phyloP scores from a whole-genome alignment of 2,888 invertebrate genomes.

The Phalangium opilio region DNA sequence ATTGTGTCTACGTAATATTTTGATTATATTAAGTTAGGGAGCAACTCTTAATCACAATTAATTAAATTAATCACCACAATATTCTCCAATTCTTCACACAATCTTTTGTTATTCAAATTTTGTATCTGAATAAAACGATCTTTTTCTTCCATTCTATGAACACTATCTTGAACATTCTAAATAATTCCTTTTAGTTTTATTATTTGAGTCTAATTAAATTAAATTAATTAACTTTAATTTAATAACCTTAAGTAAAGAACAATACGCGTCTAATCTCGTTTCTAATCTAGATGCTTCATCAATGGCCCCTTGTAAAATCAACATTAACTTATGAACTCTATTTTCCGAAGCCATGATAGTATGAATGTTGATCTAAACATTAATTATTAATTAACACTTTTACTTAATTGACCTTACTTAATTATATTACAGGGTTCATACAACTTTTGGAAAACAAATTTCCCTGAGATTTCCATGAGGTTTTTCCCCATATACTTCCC shows the following conservation, averaged over 20 bases:
- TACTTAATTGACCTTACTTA: too few relatives aligned
- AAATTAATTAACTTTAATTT: too few relatives aligned
- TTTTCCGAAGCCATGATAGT: conserved; percentile 79
- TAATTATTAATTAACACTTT: conserved; percentile 13
- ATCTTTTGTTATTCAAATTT: conserved; percentile 64
- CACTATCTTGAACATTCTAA: conserved; percentile 67
- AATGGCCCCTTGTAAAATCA: conserved; percentile 60
- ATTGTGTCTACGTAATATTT: conserved; percentile 48
- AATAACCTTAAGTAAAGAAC: conserved; percentile 45
- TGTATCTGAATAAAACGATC: conserved; percentile 71
- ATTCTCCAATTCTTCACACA: conserved; percentile 60
- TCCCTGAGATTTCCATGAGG: too few relatives aligned
- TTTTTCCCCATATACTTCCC: too few relatives aligned
- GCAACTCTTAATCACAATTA: too few relatives aligned
- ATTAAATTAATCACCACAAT: conserved; percentile 62
- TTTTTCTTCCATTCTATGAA: conserved; percentile 81
- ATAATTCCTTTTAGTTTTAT: too few relatives aligned
- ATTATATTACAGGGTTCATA: too few relatives aligned
- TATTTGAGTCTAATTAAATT: conserved; percentile 20
- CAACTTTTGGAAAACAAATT: too few relatives aligned
- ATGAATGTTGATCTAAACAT: conserved; percentile 60
- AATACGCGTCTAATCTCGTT: conserved; percentile 56
- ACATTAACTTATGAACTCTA: conserved; percentile 50
- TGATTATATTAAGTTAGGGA: too few relatives aligned
- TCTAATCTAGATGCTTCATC: conserved; percentile 57